Evolutionary conservation across 2,888 invertebrate species (phyloP), one percentile per base, ranked within the genome.

Genomic region (Trachelus iudaicus): DNA sequence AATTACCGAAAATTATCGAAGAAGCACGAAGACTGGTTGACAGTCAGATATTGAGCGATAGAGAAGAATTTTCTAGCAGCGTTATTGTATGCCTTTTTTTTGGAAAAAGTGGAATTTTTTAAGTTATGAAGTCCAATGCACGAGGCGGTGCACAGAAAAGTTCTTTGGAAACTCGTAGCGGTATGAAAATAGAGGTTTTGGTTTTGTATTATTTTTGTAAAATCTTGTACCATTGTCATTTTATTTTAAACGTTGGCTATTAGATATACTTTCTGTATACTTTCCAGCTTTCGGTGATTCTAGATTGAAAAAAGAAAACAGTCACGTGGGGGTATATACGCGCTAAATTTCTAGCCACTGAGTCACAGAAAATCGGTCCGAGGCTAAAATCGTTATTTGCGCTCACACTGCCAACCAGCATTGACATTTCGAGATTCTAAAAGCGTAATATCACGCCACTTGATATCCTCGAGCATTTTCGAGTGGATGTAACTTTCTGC

Each of bases 1-100:
- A 35, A 40, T 33, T 33, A 56, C 56, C 56, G 73, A 75, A 75
- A 75, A 75, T 75, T 34, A 35, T 69, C 37, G 56, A 69, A 34
- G 34, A 75, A 69, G 30, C 33, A 76, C 68, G 31, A 75, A 34
- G 34, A 37, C n/a, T 23, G 40, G 23, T 23, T 9, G 56, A 56
- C 56, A 23, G 56, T 56, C 9, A 23, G 23, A 56, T 1, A 23
- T 56, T 23, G 56, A 56, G 23, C 23, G 56, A 23, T 9, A 56
- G 56, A 56, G 56, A 23, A 9, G 56, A 56, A 56, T 56, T 56
- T 56, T 23, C 23, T 56, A 56, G 56, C 15, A 23, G 56, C 2
- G 23, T 56, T 56, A 23, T 56, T 56, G 56, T 56, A 56, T 56
- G 56, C 23, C 23, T 56, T 40, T 23, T 15, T 56, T 15, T 56